Percentiles rank a stretch among this genome's conserved stretches.
phyloP scores from a whole-genome alignment of 2,797 vertebrate species.

The Helarctos malayanus region DNA sequence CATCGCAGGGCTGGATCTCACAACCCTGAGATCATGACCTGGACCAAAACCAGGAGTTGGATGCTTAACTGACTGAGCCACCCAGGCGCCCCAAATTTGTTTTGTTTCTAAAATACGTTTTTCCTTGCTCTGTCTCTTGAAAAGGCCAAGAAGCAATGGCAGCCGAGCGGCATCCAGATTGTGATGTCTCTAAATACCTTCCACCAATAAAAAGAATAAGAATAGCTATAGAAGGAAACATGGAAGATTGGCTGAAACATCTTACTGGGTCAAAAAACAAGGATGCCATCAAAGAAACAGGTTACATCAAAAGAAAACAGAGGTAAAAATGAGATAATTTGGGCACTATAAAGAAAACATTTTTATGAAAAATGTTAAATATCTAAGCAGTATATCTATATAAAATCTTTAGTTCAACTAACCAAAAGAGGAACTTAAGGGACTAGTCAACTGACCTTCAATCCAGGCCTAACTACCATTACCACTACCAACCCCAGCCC shows the following conservation, averaged over 20 bases:
- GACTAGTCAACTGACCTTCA: background rate
- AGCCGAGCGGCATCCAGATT: background rate
- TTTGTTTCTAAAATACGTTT: background rate
- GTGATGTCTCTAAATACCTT: background rate
- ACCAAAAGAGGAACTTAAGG: background rate
- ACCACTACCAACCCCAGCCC: rapidly evolving
- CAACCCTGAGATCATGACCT: background rate
- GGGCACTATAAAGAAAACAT: background rate
- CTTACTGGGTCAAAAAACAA: background rate
- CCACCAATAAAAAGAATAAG: background rate
- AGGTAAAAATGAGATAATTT: background rate
- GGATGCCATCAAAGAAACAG: background rate
- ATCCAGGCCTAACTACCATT: background rate
- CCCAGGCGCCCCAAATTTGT: background rate
- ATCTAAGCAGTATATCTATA: background rate
- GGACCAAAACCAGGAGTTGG: background rate
- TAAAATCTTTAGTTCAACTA: background rate
- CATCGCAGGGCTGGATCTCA: background rate
- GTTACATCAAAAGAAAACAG: background rate
- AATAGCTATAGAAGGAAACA: background rate
- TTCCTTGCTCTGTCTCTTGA: background rate
- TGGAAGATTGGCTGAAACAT: background rate
- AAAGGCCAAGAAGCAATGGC: background rate
- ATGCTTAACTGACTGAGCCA: background rate
- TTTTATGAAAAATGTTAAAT: background rate